Base-by-base conservation (phyloP, 2,113 vertebrate species). In the Campylorhamphus procurvoides region DNA sequence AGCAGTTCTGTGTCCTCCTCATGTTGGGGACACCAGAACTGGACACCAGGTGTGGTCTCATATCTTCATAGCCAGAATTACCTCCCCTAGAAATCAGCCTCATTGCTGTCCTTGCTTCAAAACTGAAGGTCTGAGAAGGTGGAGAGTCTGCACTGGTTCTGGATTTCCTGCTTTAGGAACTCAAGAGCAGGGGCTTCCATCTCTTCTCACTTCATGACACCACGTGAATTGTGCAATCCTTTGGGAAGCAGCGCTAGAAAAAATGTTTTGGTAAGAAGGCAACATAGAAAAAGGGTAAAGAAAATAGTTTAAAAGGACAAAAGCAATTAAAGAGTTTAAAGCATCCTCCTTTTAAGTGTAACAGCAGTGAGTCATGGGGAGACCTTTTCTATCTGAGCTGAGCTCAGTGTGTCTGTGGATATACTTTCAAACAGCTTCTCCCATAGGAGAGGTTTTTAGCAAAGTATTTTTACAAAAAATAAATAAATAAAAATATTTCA, bases 391-490 rank as follows among this genome's bases (percentile, higher is more conserved):
- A 40, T 78, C 47, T 53, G 29, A 94, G 69, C 60, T 59, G 31
- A 66, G 28, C 17, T 72, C 66, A 46, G 44, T 16, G 9, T 31
- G 16, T 72, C 24, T 47, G 31, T 58, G 39, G 47, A 25, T 49
- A 46, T 18, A 77, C 24, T 81, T 69, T 40, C 47, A 62, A 84
- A 63, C 14, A 46, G 2, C 73, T 79, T 50, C 29, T 89, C 6
- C 13, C 0, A 0, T 7, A 55, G 68, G 8, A 58, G 13, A 68
- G 6, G 10, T 4, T 10, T 33, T 87, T 55, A 78, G 10, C 42
- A 39, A 19, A 18, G 15, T 40, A 16, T 27, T 19, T 78, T 68
- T 63, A 10, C 11, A 3, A 25, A 33, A 64, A 27, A 10, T 33
- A 46, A 27, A 14, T 22, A 33, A 47, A 35, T 27, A 50, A 50